Base-by-base conservation (phyloP, 2,797 vertebrate species). In the Melanotaenia nigrans region DNA sequence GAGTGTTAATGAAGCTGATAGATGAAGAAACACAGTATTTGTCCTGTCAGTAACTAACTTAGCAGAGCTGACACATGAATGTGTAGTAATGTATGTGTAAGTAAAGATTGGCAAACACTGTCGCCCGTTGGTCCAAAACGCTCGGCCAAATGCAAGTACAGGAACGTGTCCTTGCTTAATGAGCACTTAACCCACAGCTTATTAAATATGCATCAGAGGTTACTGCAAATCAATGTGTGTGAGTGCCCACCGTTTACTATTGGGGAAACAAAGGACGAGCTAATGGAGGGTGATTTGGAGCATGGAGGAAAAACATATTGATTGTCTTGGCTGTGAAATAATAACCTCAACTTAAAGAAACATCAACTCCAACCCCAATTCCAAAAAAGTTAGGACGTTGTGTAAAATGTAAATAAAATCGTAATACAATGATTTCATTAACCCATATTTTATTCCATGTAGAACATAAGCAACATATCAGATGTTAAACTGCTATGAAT, bases 131-230 rank as follows among this genome's bases (percentile, higher is more conserved):
- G 16, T 33, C 51, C 40, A 45, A 78, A 81, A 67, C 4, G 53
- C 76, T 81, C 49, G 58, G 58, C 81, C 73, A 82, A 64, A 74
- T 81, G 58, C 78, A 89, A 84, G 68, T 74, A 86, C 78, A 90
- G 79, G 75, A 83, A 65, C 73, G 55, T n/a, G 9, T n/a, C 73
- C 65, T 68, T 20, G 56, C 56, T 58, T 83, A 89, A 90, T 87
- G 76, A 87, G 87, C 77, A 79, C 54, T 86, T 71, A 60, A 36
- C 33, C 56, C 64, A 60, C 71, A 85, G 54, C 73, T 85, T 90
- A 93, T 94, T 89, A 94, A 94, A 91, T 86, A 94, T 93, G 62
- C 85, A 94, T 91, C 78, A 87, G 86, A 79, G 67, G 75, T 63
- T 49, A 64, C 60, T 74, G 66, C 13, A 33, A 75, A 89, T 90